Base-by-base conservation (phyloP, 2,113 vertebrate genomes). In the Spheniscus mendiculus region DNA sequence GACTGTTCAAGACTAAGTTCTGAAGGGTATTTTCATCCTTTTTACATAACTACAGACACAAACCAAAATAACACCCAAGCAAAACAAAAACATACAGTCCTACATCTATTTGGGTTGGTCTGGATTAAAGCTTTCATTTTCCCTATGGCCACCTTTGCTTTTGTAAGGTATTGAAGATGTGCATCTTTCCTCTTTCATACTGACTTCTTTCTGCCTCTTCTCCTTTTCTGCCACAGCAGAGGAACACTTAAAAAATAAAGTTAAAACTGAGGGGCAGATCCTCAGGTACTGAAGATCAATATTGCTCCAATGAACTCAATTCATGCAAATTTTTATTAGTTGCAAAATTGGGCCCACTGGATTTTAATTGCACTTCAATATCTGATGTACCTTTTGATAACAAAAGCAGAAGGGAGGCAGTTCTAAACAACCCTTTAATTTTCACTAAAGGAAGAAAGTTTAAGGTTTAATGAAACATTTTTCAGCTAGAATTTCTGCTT, bases 331-430 rank as follows among this genome's bases (percentile, higher is more conserved):
- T 91, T 55, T 74, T 79, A 91, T 84, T 84, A 82, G 72, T 27
- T 79, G 34, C 44, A 76, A 95, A 87, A 93, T 63, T 79, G 34
- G 50, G 19, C 80, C 65, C 65, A 71, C 23, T 61, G 83, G 83
- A 84, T 84, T 95, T 93, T 89, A 91, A 89, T 84, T 93, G 58
- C 40, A 82, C 52, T 91, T 90, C 61, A 89, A 72, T 62, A 94
- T 89, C 44, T 85, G 47, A 90, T 65, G 53, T 72, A 76, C 30
- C 27, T 90, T 95, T 94, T 72, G 81, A 72, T 69, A 93, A 61
- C 61, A 94, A 74, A 92, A 83, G 65, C 44, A 70, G 67, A 79
- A 74, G 50, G 36, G 26, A 93, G 72, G 44, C 44, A 58, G 56
- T 76, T 62, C 73, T 77, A 83, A 80, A 62, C 17, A 85, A 38